Conservation (phyloP, 2,888 invertebrate species). For the Mystacides longicornis region DNA sequence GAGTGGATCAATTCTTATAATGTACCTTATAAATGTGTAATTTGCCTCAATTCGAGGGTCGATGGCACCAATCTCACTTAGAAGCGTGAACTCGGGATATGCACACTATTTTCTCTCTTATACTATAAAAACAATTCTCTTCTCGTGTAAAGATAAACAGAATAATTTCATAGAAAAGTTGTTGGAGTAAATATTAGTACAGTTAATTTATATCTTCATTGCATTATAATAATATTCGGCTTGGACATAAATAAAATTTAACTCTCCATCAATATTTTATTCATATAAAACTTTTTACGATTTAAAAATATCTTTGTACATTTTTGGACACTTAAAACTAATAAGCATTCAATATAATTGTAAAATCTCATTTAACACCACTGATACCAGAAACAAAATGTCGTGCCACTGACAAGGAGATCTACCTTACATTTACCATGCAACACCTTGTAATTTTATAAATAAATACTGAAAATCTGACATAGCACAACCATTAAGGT, state of each 20-base stretch:
- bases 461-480: no score
- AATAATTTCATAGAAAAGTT: background rate
- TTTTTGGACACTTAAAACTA: slow-evolving; percentile 24
- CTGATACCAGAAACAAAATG: no score
- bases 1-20: slow-evolving; percentile 12
- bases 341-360: slow-evolving; percentile 22
- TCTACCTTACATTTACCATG: background rate
- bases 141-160: background rate
- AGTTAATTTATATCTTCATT: background rate
- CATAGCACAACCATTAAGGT: no score
- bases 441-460: no score
- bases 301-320: slow-evolving; percentile 27
- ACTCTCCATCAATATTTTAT: slow-evolving; percentile 13
- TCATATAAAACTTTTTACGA: slow-evolving; percentile 23
- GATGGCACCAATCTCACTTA: slow-evolving; percentile 23
- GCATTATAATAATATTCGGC: background rate
- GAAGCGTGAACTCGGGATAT: slow-evolving; percentile 12
- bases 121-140: background rate
- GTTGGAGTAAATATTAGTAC: background rate
- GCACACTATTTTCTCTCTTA: slow-evolving; percentile 4
- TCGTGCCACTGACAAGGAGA: background rate
- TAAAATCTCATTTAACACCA: slow-evolving; percentile 10
- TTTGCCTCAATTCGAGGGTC: background rate
- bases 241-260: slow-evolving; percentile 1
- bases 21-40: slow-evolving; percentile 7